Percentiles rank a stretch among this genome's conserved stretches.
phyloP scores from a whole-genome alignment of 2,888 invertebrate genomes.

The Torymus tubicola region DNA sequence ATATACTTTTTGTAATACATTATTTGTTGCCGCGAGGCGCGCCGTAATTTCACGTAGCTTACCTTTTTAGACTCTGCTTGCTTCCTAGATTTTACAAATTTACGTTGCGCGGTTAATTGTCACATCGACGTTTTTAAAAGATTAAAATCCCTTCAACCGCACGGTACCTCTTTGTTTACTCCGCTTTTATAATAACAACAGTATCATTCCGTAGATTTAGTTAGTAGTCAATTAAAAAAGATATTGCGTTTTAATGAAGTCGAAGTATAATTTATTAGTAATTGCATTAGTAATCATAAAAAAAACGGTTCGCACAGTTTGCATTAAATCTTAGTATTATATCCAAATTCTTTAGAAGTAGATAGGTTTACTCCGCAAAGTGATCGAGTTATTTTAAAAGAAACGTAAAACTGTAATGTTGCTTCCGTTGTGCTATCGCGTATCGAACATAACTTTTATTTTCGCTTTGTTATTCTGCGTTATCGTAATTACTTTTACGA shows the following conservation, averaged over 20 bases:
- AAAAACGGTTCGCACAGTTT: too few relatives aligned
- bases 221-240: too few relatives aligned
- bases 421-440: too few relatives aligned
- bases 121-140: too few relatives aligned
- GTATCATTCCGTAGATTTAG: background rate
- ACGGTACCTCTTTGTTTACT: background rate
- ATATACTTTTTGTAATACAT: background rate
- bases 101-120: background rate
- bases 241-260: background rate
- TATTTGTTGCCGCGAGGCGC: background rate
- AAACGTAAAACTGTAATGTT: too few relatives aligned
- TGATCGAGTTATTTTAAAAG: too few relatives aligned
- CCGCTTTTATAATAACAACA: background rate
- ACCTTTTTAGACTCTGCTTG: background rate
- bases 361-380: too few relatives aligned
- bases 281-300: background rate
- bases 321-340: too few relatives aligned
- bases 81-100: slow-evolving; percentile 1
- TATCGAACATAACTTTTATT: too few relatives aligned
- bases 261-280: background rate
- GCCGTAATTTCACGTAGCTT: background rate
- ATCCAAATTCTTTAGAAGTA: too few relatives aligned
- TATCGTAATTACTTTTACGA: too few relatives aligned
- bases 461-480: too few relatives aligned
- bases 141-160: background rate